phyloP scores from a whole-genome alignment of 2,888 invertebrate species.

The Acleris sparsana region DNA sequence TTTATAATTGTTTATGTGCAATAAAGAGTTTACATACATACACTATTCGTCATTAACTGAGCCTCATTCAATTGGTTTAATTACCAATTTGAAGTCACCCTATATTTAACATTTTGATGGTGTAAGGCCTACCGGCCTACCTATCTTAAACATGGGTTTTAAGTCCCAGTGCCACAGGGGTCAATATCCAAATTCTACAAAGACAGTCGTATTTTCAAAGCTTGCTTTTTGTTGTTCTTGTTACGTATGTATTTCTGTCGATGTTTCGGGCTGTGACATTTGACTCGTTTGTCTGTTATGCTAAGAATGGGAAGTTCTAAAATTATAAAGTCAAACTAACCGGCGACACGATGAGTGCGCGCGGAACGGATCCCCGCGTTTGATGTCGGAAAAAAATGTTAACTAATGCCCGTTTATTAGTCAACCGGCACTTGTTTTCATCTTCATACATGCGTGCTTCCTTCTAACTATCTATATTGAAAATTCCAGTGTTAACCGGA shows the following conservation, averaged over 20 bases:
- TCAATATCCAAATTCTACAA: too few relatives aligned
- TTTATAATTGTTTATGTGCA: too few relatives aligned
- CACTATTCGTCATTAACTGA: too few relatives aligned
- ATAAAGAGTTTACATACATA: too few relatives aligned
- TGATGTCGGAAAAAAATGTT: conserved; percentile 28
- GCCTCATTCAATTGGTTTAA: too few relatives aligned
- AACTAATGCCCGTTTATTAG: conserved; percentile 31
- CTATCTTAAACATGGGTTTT: too few relatives aligned
- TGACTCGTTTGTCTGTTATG: conserved; percentile 14
- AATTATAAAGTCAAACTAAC: conserved; percentile 31
- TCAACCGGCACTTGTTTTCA: conserved; percentile 24
- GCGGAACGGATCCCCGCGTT: conserved; percentile 21
- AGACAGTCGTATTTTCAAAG: neutral
- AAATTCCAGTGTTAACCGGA: too few relatives aligned
- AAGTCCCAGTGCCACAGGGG: too few relatives aligned
- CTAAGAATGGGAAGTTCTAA: conserved; percentile 23
- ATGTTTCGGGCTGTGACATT: conserved; percentile 16
- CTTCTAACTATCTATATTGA: too few relatives aligned
- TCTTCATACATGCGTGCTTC: conserved; percentile 1
- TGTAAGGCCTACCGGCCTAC: too few relatives aligned
- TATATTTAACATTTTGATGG: too few relatives aligned
- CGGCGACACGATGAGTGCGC: conserved; percentile 39
- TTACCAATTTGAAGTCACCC: too few relatives aligned
- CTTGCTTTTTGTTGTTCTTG: conserved; percentile 7
- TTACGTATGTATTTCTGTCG: neutral